phyloP scores from a whole-genome alignment of 1,140 invertebrate genomes.

The Latrodectus geometricus region DNA sequence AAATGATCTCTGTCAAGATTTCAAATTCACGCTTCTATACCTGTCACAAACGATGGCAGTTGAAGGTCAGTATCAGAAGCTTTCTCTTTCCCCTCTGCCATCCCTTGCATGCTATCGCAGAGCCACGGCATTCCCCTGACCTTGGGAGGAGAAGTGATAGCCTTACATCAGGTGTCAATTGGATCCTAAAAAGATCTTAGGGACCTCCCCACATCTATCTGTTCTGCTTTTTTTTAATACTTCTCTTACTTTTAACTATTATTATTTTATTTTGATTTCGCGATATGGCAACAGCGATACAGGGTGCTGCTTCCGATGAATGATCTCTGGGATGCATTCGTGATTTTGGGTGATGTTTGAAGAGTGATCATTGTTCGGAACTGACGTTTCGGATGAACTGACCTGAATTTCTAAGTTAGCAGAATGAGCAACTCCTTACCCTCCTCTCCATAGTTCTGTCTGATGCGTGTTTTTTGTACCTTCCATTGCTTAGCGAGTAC shows the following conservation, averaged over 20 bases:
- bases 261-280: constrained; percentile 27
- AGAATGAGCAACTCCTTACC: neutral
- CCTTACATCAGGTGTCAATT: constrained; percentile 44
- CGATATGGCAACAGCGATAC: neutral
- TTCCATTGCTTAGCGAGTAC: neutral
- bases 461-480: neutral
- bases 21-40: constrained; percentile 52
- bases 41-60: constrained; percentile 51
- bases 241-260: neutral
- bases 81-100: neutral
- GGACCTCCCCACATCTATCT: neutral
- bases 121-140: neutral
- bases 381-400: constrained; percentile 17
- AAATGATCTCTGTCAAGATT: constrained; percentile 53
- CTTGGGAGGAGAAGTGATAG: constrained; percentile 9
- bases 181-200: constrained; percentile 1
- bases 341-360: neutral
- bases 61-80: constrained; percentile 19
- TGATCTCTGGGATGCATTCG: constrained; percentile 20
- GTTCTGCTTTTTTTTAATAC: neutral
- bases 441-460: neutral
- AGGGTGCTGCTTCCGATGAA: neutral
- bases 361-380: constrained; percentile 13
- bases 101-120: neutral
- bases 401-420: constrained; percentile 1